Percentiles rank a stretch among this genome's conserved stretches.
Conservation (phyloP, 2,113 vertebrate species). For the Melanerpes aurifrons region DNA sequence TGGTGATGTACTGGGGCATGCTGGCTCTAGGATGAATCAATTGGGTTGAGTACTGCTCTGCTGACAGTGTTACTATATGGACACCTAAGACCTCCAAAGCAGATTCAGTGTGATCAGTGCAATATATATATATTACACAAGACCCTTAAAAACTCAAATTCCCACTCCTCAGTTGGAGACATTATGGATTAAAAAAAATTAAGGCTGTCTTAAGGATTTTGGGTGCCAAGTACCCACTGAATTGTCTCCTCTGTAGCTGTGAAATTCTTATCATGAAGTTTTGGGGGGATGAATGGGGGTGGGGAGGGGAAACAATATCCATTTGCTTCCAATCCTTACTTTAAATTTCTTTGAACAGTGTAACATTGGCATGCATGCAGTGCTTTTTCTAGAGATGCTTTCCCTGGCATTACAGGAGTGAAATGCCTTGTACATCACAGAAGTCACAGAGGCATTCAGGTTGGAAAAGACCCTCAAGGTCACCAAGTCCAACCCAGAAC, state of each 20-base stretch:
- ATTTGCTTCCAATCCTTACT: not conserved
- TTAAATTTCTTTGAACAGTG: not conserved
- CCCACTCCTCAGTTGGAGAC: not conserved
- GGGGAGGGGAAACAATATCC: not conserved
- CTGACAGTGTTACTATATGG: not conserved
- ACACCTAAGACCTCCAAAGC: not conserved
- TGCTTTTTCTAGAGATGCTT: not conserved
- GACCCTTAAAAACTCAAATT: not conserved
- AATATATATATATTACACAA: slow-evolving; percentile 5
- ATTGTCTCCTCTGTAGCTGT: not conserved
- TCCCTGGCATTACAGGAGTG: not conserved
- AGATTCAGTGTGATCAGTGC: not conserved
- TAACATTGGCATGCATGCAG: not conserved
- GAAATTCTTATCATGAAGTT: not conserved
- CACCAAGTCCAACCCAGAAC: no score
- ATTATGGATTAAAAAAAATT: not conserved
- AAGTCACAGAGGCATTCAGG: no score
- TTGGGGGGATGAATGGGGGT: not conserved
- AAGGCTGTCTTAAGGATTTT: not conserved
- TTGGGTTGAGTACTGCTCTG: not conserved
- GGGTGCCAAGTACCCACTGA: not conserved
- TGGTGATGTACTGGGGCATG: not conserved
- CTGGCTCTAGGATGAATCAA: not conserved
- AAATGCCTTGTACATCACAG: not conserved
- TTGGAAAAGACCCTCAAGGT: no score